A percentile compares a stretch with the other conserved stretches of the same genome.
Evolutionary conservation across 2,113 vertebrate species (phyloP).

Genomic region (Oriolus oriolus): DNA sequence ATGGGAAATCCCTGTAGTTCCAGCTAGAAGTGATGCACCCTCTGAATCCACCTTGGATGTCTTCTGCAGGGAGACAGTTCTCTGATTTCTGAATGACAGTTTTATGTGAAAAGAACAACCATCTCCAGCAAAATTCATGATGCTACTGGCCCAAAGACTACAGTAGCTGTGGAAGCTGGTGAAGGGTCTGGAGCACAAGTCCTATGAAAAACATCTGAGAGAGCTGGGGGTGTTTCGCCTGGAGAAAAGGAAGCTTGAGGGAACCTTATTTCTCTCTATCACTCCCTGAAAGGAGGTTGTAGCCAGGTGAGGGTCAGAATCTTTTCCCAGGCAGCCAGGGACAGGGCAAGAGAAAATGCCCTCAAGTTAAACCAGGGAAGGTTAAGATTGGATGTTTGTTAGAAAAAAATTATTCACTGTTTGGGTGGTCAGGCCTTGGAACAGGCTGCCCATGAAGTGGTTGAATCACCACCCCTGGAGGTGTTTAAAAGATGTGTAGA

Average conservation of each 20-base stretch:
- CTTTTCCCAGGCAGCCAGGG: neutral
- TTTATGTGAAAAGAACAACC: neutral
- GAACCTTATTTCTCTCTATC: neutral
- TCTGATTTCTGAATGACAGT: neutral
- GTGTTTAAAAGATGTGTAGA: neutral
- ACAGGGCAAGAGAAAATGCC: neutral
- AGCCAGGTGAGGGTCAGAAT: neutral
- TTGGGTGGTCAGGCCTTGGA: neutral
- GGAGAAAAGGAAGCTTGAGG: neutral
- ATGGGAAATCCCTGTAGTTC: neutral
- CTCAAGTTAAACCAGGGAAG: neutral
- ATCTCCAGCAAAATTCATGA: neutral
- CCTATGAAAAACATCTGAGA: neutral
- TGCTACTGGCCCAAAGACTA: neutral
- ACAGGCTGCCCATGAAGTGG: neutral
- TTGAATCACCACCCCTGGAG: neutral
- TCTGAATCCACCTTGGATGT: neutral
- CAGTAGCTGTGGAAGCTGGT: neutral
- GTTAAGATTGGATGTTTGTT: neutral
- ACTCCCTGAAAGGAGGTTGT: neutral
- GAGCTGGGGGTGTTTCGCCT: neutral
- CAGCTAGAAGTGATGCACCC: neutral
- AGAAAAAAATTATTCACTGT: neutral
- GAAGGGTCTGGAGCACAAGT: neutral
- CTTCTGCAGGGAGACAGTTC: neutral